These are phyloP conservation scores for Gorsachius goisagi DNA, from an alignment of 2,113 vertebrate species.

Conservation along the genomic window DNA sequence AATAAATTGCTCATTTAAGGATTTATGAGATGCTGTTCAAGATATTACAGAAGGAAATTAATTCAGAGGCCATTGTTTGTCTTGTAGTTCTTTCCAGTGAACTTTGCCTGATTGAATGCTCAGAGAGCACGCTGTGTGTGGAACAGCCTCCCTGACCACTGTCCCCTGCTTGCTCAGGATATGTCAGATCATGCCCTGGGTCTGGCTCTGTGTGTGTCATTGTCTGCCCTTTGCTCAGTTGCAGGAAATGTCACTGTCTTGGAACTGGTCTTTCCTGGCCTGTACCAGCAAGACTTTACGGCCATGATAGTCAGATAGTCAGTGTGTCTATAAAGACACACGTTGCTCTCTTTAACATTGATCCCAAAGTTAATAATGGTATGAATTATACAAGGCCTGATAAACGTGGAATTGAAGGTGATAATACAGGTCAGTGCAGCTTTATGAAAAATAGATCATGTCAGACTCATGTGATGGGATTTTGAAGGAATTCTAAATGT, in stretches of 20 bases:
- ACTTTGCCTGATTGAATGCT: neutral
- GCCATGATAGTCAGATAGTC: neutral
- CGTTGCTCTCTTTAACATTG: accelerated
- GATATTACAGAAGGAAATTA: neutral
- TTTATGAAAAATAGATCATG: neutral
- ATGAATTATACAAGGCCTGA: neutral
- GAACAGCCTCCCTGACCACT: neutral
- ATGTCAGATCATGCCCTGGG: neutral
- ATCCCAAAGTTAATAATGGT: neutral
- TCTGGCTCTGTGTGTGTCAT: neutral
- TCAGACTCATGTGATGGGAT: neutral
- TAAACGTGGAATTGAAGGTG: neutral
- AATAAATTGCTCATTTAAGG: neutral
- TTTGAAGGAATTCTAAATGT: neutral
- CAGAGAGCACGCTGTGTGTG: accelerated
- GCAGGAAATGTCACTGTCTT: neutral
- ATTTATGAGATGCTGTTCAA: neutral
- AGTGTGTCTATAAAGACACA: neutral
- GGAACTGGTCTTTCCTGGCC: neutral
- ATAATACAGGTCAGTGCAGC: neutral
- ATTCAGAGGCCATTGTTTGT: neutral
- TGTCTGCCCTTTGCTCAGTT: neutral
- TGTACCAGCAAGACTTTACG: neutral
- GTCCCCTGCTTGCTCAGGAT: neutral
- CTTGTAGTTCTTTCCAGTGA: neutral